These are phyloP conservation scores for Plemyria rubiginata DNA, from an alignment of 2,888 invertebrate species.

Conservation along the genomic window DNA sequence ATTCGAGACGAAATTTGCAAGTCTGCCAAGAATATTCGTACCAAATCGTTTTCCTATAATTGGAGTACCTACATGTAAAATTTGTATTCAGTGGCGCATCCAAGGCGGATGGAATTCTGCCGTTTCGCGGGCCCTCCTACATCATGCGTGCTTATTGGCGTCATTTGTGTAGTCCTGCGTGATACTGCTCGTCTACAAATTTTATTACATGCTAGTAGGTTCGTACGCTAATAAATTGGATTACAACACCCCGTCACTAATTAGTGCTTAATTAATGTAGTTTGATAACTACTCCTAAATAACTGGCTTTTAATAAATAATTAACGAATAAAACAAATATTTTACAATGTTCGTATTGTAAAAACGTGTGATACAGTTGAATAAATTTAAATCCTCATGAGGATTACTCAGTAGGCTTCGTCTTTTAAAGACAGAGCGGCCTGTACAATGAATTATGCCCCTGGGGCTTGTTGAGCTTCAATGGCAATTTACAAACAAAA, in stretches of 20 bases:
- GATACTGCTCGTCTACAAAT: conserved; percentile 53
- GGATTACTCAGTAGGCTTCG: conserved; percentile 61
- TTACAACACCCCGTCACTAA: conserved; percentile 22
- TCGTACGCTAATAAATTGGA: conserved; percentile 35
- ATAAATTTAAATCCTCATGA: conserved; percentile 61
- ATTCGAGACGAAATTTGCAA: conserved; percentile 83
- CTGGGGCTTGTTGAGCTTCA: conserved; percentile 59
- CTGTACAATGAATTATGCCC: conserved; percentile 69
- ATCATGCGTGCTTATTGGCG: conserved; percentile 83
- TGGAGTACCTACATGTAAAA: conserved; percentile 81
- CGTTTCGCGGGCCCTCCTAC: conserved; percentile 78
- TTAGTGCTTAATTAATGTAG: conserved; percentile 19
- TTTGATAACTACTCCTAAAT: background rate
- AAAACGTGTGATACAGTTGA: conserved; percentile 37
- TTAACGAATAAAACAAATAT: too few relatives aligned
- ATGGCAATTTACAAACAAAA: conserved; percentile 61
- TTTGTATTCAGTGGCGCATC: conserved; percentile 84
- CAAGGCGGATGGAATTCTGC: conserved; percentile 79
- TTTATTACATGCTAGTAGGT: conserved; percentile 45
- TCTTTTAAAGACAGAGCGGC: conserved; percentile 67
- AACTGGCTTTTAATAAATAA: too few relatives aligned
- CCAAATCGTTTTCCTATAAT: conserved; percentile 85
- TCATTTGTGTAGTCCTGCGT: conserved; percentile 74
- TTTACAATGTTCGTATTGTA: too few relatives aligned
- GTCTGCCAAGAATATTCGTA: conserved; percentile 85